These are phyloP conservation scores for Tenualosa thibaudeaui DNA, from an alignment of 2,797 vertebrate species.

Conservation along the genomic window DNA sequence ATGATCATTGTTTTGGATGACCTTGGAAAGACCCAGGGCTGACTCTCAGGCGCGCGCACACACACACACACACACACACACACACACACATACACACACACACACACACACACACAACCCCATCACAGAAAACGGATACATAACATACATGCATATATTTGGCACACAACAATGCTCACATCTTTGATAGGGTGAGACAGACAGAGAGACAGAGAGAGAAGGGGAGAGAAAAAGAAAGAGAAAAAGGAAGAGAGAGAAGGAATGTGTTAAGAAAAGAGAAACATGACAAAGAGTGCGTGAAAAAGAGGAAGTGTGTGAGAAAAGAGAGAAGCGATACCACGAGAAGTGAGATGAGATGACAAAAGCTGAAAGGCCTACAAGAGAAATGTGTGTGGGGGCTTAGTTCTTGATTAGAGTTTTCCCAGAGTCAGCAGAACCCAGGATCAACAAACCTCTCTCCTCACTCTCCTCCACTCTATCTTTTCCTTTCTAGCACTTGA, in stretches of 20 bases:
- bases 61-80: background rate
- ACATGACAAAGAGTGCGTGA: background rate
- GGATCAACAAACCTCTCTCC: background rate
- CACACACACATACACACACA: background rate
- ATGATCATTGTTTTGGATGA: too few relatives aligned
- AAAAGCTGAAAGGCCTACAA: background rate
- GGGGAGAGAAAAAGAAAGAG: conserved; percentile 14
- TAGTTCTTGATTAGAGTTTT: conserved; percentile 44
- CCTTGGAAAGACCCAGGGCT: too few relatives aligned
- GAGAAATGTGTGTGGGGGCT: background rate
- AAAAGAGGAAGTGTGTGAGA: background rate
- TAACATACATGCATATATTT: too few relatives aligned
- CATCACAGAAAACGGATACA: background rate
- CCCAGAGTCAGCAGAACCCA: conserved; percentile 31
- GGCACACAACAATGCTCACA: too few relatives aligned
- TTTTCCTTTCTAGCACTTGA: background rate
- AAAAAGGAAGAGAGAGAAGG: conserved; percentile 1
- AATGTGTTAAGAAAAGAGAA: background rate
- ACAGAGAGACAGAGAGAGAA: background rate
- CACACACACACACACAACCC: background rate
- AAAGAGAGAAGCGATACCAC: background rate
- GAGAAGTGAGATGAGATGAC: background rate
- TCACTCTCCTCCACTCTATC: background rate
- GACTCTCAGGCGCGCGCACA: too few relatives aligned
- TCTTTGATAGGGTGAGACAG: background rate